Evolutionary conservation across 2,113 vertebrate genomes (phyloP), one percentile per base, ranked within the genome.

Genomic region (Colinus virginianus): DNA sequence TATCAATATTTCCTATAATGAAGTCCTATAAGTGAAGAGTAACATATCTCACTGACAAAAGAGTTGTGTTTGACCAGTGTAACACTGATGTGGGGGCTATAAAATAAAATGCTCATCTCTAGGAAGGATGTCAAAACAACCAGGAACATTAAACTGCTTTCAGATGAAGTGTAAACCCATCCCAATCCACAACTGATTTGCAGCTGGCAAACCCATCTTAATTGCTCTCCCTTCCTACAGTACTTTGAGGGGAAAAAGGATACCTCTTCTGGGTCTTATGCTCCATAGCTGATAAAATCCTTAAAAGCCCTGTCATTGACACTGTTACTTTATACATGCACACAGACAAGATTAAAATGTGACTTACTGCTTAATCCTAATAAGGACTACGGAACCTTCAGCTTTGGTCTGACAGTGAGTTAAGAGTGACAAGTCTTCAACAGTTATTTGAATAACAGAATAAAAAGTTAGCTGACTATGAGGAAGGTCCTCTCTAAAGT

Each of bases 271-370:
- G 2, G 6, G 36, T 75, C 22, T 51, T 19, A 23, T 5, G 8
- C 45, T 71, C 13, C 48, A 32, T 4, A 76, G 18, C 18, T 15
- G 16, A 7, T 26, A 70, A 75, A 78, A 2, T 5, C 30, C 32
- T 21, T 30, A 62, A n/a, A 1, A 55, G 36, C 2, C 64, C 40
- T 21, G 8, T 4, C 67, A 49, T 7, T 22, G 21, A 49, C 34
- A 66, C 7, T 11, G 6, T 45, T 74, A 70, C 34, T 86, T 71
- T 32, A 28, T 11, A 49, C 21, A 18, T 6, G 6, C 23, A 86
- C 14, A 23, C 1, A 74, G n/a, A 45, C 22, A 79, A 59, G 28
- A 80, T 14, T 58, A 59, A 43, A 0, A 0, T 1, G 4, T 38
- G n/a, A 62, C 13, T 59, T n/a, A 6, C 13, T 72, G n/a, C 22